Base-by-base conservation (phyloP, 1,140 invertebrate genomes). In the Nasonia vitripennis region DNA sequence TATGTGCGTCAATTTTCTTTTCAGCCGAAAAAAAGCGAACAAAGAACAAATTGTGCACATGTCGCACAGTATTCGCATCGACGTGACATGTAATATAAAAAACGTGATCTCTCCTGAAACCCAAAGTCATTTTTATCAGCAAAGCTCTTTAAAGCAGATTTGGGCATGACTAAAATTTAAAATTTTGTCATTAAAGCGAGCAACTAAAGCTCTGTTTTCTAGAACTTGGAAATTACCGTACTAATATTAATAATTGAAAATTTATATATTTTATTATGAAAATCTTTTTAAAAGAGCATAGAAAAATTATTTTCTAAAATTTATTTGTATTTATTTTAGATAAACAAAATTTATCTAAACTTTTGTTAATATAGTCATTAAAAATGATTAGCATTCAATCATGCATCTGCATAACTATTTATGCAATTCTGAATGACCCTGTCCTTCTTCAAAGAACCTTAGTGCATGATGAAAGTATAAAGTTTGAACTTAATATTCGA, bases 71-170 rank as follows among this genome's bases (percentile, higher is more conserved):
- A 78, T 45, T 80, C 17, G 34, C 27, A 68, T 70, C 12, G 31
- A 70, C 34, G 20, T 70, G n/a, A 6, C 78, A 41, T 51, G 51
- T 41, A 74, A 48, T 71, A 14, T 48, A 83, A 34, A 70, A 77
- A 70, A 34, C 62, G 14, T 78, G 41, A n/a, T 62, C 68, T 48
- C 62, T 78, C 23, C 17, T 78, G 4, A 68, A 67, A 84, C 23
- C 34, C 74, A 83, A 83, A 83, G 73, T 70, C 73, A 6, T 48
- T 83, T 83, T 83, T 74, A 82, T 11, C 51, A 27, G 45, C 41
- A 68, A n/a, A 31, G 73, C 27, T 81, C 79, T 71, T 81, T 68
- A 68, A 62, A 67, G 12, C 6, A 2, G 37, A 78, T 41, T 68
- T 82, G 82, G 55, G 23, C 23, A 70, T 62, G 55, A 62, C 55